Base-by-base conservation (phyloP, 2,888 invertebrate species). In the Catonia carolina region DNA sequence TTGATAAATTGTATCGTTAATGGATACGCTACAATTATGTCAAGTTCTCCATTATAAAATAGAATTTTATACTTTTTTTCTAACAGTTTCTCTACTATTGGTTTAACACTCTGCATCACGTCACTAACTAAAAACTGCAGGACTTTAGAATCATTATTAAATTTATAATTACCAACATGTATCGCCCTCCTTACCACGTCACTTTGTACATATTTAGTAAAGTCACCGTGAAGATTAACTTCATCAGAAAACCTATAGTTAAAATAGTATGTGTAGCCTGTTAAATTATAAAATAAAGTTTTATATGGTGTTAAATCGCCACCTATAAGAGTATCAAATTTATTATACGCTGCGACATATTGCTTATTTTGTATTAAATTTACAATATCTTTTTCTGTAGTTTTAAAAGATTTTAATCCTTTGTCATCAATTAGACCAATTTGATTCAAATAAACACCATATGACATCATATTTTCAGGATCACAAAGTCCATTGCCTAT, bases 21-120 rank as follows among this genome's bases (percentile, higher is more conserved):
- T 0, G 92, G 90, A 72, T 91, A 90, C 0, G 92, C 90, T 0
- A 94, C 89, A 62, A 94, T 91, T n/a, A 95, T 86, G 71, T 96
- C 95, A 61, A 95, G 71, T 69, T 96, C 94, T 0, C 95, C 95
- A 69, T 85, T 93, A 71, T 94, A 95, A 60, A 93, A 78, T 47
- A 94, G 78, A 12, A 91, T 81, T 69, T 78, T 76, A 67, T 86
- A 87, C 64, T 82, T 73, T 36, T 81, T 75, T 4, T 27, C 27
- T 0, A 89, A 69, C 0, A 91, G 72, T 64, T 84, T 83, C 0
- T 81, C 75, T 55, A 90, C 74, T 79, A 84, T 83, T 0, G 80
- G 79, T 7, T 87, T 85, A 6, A 90, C 84, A 0, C 86, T 85
- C 67, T 88, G 82, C 86, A 92, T 88, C 0, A 92, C 77, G 71